Base-by-base conservation (phyloP, 1,140 invertebrate species). In the Brachystomella parvula region DNA sequence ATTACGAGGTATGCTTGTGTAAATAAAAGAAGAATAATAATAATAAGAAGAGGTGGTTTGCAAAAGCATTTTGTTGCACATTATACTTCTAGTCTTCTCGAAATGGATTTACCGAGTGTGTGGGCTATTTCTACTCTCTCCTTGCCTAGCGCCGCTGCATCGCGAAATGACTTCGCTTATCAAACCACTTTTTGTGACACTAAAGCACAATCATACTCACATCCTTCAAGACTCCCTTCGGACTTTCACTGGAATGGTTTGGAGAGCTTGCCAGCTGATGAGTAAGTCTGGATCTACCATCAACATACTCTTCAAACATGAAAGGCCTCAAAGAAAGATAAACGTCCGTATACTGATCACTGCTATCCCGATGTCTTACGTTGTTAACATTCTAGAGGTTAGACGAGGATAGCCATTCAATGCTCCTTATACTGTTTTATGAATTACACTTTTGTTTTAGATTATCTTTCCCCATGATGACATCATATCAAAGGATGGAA, bases 31-130 rank as follows among this genome's bases (percentile, higher is more conserved):
- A 39, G 35, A 53, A 24, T 53, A 24, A 9, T 53, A 53, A 53
- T 6, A 6, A 3, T 53, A 15, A 53, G n/a, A n/a, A n/a, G n/a
- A n/a, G n/a, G n/a, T n/a, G n/a, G n/a, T n/a, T n/a, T n/a, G n/a
- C n/a, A n/a, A n/a, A n/a, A n/a, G n/a, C n/a, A n/a, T n/a, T n/a
- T n/a, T n/a, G n/a, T n/a, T n/a, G n/a, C n/a, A n/a, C n/a, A n/a
- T n/a, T 6, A 19, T 53, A 17, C 6, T 53, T 53, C 3, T 24
- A 53, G 49, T 53, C 12, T 53, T 53, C 24, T 53, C 49, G 9
- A 53, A 53, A 53, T 53, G 49, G 49, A 26, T 53, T 3, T 53
- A 53, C 24, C 49, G 49, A 15, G 49, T 26, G 15, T 53, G 49
- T 24, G 49, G 49, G 12, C 12, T 24, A 53, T 53, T 53, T 3